Evolutionary conservation across 1,140 invertebrate genomes (phyloP).

Genomic region (Cyclina sinensis): DNA sequence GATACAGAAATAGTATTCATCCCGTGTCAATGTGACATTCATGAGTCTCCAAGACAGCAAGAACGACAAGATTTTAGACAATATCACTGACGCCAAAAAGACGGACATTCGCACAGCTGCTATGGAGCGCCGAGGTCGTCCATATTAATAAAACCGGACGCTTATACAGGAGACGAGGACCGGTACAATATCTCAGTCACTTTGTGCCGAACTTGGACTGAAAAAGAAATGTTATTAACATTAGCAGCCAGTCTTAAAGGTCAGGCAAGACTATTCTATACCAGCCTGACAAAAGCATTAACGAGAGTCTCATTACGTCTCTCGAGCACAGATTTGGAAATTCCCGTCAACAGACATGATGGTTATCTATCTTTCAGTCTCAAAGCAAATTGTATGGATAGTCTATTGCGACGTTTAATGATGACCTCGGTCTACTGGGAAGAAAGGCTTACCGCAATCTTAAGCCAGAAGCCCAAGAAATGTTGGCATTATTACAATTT

Average conservation of each 20-base stretch:
- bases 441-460: background rate
- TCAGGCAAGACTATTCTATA: background rate
- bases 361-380: no score
- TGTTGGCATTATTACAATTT: no score
- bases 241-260: background rate
- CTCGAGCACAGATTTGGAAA: background rate
- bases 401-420: background rate
- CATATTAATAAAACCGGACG: background rate
- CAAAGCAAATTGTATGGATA: background rate
- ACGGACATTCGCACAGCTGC: background rate
- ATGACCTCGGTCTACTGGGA: background rate
- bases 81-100: background rate
- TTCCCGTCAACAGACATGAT: background rate
- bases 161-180: background rate
- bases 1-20: background rate
- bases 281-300: background rate
- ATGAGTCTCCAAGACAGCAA: background rate
- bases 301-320: background rate
- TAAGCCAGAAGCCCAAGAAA: no score
- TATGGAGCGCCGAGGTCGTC: background rate
- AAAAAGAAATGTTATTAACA: no score
- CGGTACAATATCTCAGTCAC: background rate
- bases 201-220: no score
- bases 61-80: background rate
- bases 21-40: background rate